Evolutionary conservation across 1,140 invertebrate species (phyloP).

Genomic region (Littorina saxatilis): DNA sequence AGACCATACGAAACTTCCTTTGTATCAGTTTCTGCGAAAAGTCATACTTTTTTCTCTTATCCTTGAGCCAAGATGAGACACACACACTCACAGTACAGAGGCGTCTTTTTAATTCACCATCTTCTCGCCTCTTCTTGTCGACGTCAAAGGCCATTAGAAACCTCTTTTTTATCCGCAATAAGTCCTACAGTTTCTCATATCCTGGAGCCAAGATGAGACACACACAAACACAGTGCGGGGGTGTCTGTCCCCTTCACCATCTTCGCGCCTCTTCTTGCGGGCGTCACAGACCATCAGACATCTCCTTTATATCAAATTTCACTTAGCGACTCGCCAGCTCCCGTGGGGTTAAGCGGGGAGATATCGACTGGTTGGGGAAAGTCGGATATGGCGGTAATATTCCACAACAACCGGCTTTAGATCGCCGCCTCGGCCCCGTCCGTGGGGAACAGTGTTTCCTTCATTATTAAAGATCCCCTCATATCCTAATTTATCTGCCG

Average conservation of each 20-base stretch:
- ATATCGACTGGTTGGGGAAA: conserved; percentile 36
- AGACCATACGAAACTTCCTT: too few relatives aligned
- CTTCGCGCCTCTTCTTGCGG: not conserved
- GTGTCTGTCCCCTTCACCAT: not conserved
- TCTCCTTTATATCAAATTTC: conserved; percentile 41
- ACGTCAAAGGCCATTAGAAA: too few relatives aligned
- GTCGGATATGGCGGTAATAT: conserved; percentile 36
- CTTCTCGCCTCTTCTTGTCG: not conserved
- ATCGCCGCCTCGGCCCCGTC: not conserved
- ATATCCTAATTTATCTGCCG: conserved; percentile 36
- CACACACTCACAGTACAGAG: too few relatives aligned
- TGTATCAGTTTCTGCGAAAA: too few relatives aligned
- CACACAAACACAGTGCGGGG: too few relatives aligned
- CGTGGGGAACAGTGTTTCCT: conserved; percentile 23
- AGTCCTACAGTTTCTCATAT: too few relatives aligned
- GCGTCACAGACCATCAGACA: not conserved
- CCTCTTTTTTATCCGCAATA: too few relatives aligned
- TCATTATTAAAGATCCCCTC: conserved; percentile 42
- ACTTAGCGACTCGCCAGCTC: conserved; percentile 13
- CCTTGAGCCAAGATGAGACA: too few relatives aligned
- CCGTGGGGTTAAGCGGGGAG: not conserved
- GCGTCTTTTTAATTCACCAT: not conserved
- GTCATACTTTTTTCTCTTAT: too few relatives aligned
- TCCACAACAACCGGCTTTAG: conserved; percentile 36
- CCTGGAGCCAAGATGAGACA: too few relatives aligned